Conservation (phyloP, 2,113 vertebrate genomes). For the Columba janthina region DNA sequence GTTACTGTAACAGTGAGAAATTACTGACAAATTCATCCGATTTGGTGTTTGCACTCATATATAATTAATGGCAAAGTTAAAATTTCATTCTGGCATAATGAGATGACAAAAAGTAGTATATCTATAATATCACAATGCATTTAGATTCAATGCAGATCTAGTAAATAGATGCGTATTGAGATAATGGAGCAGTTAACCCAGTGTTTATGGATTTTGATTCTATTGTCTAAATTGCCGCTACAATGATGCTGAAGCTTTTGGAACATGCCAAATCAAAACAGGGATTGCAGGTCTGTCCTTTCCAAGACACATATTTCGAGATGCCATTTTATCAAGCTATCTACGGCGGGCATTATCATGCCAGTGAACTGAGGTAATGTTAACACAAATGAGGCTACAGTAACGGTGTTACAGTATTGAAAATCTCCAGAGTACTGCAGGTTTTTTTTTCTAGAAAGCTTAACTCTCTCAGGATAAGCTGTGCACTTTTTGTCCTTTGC, state of each 20-base stretch:
- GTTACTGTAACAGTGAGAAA: background rate
- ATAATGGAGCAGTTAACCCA: background rate
- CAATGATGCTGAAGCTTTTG: background rate
- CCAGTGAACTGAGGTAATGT: background rate
- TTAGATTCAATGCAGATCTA: background rate
- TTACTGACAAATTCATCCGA: background rate
- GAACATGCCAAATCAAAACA: background rate
- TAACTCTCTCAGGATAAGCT: background rate
- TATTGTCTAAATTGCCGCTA: background rate
- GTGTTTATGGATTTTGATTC: background rate
- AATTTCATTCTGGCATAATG: background rate
- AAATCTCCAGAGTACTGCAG: background rate
- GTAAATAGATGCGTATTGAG: background rate
- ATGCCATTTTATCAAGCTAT: background rate
- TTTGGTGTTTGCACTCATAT: background rate
- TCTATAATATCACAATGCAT: background rate
- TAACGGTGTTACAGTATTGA: background rate
- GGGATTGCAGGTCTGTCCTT: background rate
- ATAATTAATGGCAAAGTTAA: background rate
- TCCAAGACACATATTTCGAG: background rate
- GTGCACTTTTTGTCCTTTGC: background rate
- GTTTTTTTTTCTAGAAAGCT: background rate
- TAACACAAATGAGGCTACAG: background rate
- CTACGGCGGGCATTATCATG: background rate
- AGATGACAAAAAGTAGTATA: background rate